Base-by-base conservation (phyloP, 2,888 invertebrate species). In the Marasmarcha lunaedactyla region DNA sequence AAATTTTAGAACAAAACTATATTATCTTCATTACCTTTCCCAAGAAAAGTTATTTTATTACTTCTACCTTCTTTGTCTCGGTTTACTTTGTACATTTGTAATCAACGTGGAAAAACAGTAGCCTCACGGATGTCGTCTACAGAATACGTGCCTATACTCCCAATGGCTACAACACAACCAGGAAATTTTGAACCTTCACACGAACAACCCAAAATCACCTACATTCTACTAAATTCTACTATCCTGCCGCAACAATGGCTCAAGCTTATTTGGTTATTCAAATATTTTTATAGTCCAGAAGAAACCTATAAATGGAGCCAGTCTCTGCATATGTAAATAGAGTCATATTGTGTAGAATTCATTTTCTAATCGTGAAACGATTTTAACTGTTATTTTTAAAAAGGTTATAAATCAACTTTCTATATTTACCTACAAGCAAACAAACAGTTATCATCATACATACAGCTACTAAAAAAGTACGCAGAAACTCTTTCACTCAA, bases 41-140 rank as follows among this genome's bases (percentile, higher is more conserved):
- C 20, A 20, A 20, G 20, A 20, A 20, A 20, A 20, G 20, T 20
- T 20, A 7, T 20, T 20, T 11, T 30, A 7, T n/a, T 11, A 35
- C 20, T 40, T 20, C 33, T 33, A 14, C 38, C 13, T 25, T 35
- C 14, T 35, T 3, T 7, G 20, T 5, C 4, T 20, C n/a, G 11
- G 30, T 30, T 30, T 30, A 11, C 30, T 63, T 57, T 57, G 57
- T 57, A 57, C 61, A 70, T 71, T 71, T 64, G 66, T 72, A 71
- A 71, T 68, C 72, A 68, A 59, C 46, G 54, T 58, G 52, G 64
- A 65, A 70, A 62, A 69, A 69, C 71, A 63, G 78, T 68, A 77
- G 78, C 71, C 63, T 56, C 60, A 65, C 63, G 66, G 60, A 65
- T 67, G 63, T 68, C 70, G 65, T 67, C 68, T 65, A 67, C 71